phyloP scores from a whole-genome alignment of 2,113 vertebrate genomes.

The Psilopsiagon aymara region DNA sequence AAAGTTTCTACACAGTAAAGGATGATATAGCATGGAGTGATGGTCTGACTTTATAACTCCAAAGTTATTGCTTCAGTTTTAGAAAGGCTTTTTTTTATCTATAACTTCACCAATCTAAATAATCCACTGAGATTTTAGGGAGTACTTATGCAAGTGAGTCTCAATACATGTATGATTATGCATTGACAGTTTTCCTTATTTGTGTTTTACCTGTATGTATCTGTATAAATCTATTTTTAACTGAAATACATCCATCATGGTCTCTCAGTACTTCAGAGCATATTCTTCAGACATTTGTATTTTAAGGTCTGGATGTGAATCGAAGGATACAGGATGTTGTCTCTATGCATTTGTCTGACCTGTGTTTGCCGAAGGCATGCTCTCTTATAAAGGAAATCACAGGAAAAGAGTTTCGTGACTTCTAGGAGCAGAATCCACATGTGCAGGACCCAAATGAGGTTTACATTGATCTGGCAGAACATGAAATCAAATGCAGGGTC shows the following conservation, averaged over 20 bases:
- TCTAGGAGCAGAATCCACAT: background rate
- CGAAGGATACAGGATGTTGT: background rate
- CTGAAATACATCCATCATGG: background rate
- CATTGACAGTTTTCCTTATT: background rate
- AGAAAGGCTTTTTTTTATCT: background rate
- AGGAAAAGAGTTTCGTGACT: background rate
- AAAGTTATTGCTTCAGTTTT: background rate
- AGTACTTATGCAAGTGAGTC: background rate
- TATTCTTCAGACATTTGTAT: background rate
- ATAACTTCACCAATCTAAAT: background rate
- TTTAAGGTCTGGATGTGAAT: background rate
- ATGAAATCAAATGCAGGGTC: background rate
- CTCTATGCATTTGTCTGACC: background rate
- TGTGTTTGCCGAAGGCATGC: background rate
- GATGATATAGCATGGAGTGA: background rate
- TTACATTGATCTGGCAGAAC: slow-evolving; percentile 44
- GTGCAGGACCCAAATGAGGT: background rate
- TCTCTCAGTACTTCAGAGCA: background rate
- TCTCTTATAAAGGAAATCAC: background rate
- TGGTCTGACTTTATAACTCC: background rate
- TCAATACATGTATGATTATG: background rate
- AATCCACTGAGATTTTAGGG: background rate
- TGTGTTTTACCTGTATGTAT: background rate
- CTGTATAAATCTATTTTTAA: background rate
- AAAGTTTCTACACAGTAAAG: background rate